Conservation (phyloP, 2,888 invertebrate genomes). For the Drosophila cyrtoloma region DNA sequence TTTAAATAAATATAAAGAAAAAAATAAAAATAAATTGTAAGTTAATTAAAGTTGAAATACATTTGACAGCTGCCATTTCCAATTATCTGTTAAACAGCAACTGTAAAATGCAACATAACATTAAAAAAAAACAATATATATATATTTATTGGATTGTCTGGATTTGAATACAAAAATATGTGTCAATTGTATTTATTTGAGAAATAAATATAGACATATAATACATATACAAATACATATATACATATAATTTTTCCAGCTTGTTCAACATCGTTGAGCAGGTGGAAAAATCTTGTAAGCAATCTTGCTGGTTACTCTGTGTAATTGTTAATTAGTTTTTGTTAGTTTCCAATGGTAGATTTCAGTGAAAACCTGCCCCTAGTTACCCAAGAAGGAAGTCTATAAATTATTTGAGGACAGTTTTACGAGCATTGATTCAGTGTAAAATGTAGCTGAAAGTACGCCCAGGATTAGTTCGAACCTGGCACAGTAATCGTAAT, state of each 20-base stretch:
- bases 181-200: neutral
- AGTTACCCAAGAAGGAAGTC: slow-evolving; percentile 23
- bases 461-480: slow-evolving; percentile 19
- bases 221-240: too few relatives aligned
- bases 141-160: too few relatives aligned
- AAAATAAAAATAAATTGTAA: neutral
- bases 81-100: neutral
- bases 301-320: slow-evolving; percentile 1
- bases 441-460: slow-evolving; percentile 43
- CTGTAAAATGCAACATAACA: neutral
- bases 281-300: neutral
- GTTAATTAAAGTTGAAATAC: neutral
- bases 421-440: slow-evolving; percentile 56
- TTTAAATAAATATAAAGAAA: neutral
- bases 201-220: neutral
- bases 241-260: neutral
- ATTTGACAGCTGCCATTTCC: neutral
- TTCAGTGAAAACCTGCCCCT: neutral
- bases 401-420: slow-evolving; percentile 56
- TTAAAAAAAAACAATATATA: neutral
- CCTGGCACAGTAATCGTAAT: slow-evolving; percentile 41
- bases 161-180: neutral
- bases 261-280: neutral
- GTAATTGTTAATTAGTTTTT: slow-evolving; percentile 25
- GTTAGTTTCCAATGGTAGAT: slow-evolving; percentile 8